Base-by-base conservation (phyloP, 2,797 vertebrate genomes). In the Gymnopithys bicolor region DNA sequence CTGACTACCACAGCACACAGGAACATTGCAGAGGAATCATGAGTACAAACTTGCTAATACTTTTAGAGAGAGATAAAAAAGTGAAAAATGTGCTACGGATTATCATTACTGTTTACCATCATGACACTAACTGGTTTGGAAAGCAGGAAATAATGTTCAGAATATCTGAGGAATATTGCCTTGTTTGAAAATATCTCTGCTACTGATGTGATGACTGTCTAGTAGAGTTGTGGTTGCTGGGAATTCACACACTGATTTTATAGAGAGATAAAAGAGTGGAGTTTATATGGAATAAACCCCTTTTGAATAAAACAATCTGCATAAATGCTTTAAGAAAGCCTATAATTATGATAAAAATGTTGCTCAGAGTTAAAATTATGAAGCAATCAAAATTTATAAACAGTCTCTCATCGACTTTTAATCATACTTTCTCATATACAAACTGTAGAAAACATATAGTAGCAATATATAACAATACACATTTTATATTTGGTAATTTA, bases 381-480 rank as follows among this genome's bases (percentile, higher is more conserved):
- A 98, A 98, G 98, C 98, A 98, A 98, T 98, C 98, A 98, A 98
- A 98, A 98, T 98, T 98, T 98, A 98, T 98, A 98, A 98, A 98
- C 97, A 98, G 96, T 97, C 97, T 98, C 97, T 98, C 98, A 98
- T 98, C 95, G 97, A 98, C 98, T 98, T 98, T 98, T 98, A 98
- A 98, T 98, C 98, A 98, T 93, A 98, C 97, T 98, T 98, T 97
- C 97, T 98, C 95, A 98, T 97, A 97, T 98, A 98, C 94, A 97
- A 97, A 98, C 97, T 97, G 95, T 97, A 97, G 97, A 97, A 97
- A 98, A 97, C 97, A 97, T 98, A 98, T 98, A 97, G 98, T 84
- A 96, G 96, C 93, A 94, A 94, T 97, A 97, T 97, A 93, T 96
- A 97, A 97, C 91, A 96, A 97, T 97, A 96, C 79, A 91, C 78